Base-by-base conservation (phyloP, 1,140 invertebrate species). In the Marisa cornuarietis region DNA sequence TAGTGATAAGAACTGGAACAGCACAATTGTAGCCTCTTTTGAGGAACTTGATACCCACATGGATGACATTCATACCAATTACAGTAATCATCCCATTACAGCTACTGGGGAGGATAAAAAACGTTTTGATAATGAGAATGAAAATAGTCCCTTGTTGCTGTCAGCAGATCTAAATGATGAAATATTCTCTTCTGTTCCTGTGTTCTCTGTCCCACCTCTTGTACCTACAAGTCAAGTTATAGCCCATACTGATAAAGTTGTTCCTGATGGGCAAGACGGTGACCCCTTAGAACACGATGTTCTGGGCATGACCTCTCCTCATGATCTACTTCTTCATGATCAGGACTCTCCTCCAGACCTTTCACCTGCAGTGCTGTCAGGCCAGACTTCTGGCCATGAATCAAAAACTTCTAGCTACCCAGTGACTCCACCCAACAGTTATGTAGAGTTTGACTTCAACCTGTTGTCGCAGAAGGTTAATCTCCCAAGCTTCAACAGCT, bases 401-500 rank as follows among this genome's bases (percentile, higher is more conserved):
- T 85, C 85, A 3, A 85, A 85, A 42, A 79, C 80, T 0, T 81
- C 83, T 11, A 88, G 87, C 71, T 87, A 88, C 68, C 84, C 87
- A 8, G 84, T 78, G 20, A 87, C 88, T 13, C 87, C 89, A 18
- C 87, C 85, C n/a, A 89, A 89, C 76, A 89, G 88, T 62, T 82
- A 83, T 42, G 85, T 87, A 79, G 87, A 88, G 31, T 61, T 83
- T 20, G 82, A 80, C 5, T 83, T 86, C 68, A 81, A 82, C 14
- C 24, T 65, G 9, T 74, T 79, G n/a, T 68, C 80, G 16, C 80
- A 79, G 22, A 85, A 87, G 61, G 78, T 84, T 31, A 76, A 84
- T 72, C 80, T 90, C 11, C 89, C 89, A 14, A 90, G 88, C 79
- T 88, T 90, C 76, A 89, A 89, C 82, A 90, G 81, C 79, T 85